Base-by-base conservation (phyloP, 64 coral and sea anemone species). In the Anthopleura sola region DNA sequence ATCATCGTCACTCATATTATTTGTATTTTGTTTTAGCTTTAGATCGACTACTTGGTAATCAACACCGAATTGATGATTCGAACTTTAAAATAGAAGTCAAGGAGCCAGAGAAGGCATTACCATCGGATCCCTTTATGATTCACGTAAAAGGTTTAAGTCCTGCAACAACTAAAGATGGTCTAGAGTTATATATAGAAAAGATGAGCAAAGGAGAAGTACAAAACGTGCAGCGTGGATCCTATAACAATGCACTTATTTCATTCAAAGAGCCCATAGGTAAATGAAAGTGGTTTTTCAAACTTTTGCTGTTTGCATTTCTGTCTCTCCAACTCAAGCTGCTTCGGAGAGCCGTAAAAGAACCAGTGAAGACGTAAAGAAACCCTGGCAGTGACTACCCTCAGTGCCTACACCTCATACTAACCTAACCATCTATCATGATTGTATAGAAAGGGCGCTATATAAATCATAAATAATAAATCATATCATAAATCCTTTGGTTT, bases 191-290 rank as follows among this genome's bases (percentile, higher is more conserved):
- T 26, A 68, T 93, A 74, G 91, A 93, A 53, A 53, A 83, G 6
- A 69, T 93, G 36, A 68, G 80, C 23, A 82, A 78, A 20, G 36
- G 13, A 17, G 86, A 85, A 37, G 82, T 93, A 9, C 9, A 21
- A 11, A 53, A 85, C 33, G 74, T 93, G 14, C 50, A 37, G 33
- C 57, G 80, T 39, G 91, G 91, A 29, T n/a, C 3, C 17, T 66
- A 81, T n/a, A 23, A 68, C 40, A 85, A 81, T 24, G 91, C 91
- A 1, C 23, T 92, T 16, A 86, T 83, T 16, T 37, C 37, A 3
- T 92, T 92, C 60, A n/a, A 82, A 6, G 37, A 14, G 16, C 48
- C 58, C 68, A 86, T 82, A 80, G 91, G 91, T 93, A 85, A 44
- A 81, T 38, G 1, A 44, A 24, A 53, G 50, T 15, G 1, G 50